Percentiles rank a stretch among this genome's conserved stretches.
Conservation (phyloP, 2,113 vertebrate genomes). For the Thunnus maccoyii region DNA sequence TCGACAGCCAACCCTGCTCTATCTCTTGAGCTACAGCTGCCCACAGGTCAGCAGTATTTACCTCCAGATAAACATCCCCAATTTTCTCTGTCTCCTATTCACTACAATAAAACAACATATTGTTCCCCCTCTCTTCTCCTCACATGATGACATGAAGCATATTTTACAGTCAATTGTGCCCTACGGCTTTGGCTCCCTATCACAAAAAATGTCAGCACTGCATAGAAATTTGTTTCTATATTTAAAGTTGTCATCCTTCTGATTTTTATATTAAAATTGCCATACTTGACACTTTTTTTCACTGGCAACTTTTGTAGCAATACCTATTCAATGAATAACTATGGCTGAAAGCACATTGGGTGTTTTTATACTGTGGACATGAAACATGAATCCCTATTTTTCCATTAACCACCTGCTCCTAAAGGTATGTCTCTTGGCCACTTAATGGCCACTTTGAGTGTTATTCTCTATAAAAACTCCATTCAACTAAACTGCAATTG, state of each 20-base stretch:
- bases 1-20: no score
- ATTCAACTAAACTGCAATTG: slow-evolving; percentile 3
- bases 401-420: slow-evolving; percentile 5
- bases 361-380: neutral
- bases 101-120: neutral
- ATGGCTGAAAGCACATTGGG: neutral
- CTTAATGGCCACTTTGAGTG: slow-evolving; percentile 16
- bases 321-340: slow-evolving; percentile 1
- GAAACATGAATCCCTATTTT: neutral
- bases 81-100: neutral
- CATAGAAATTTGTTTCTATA: neutral
- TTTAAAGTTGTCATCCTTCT: neutral
- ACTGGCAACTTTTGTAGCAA: neutral
- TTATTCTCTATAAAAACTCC: slow-evolving; percentile 15
- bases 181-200: neutral
- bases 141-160: slow-evolving; percentile 4
- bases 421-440: slow-evolving; percentile 19
- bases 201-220: slow-evolving; percentile 4
- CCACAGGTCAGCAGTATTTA: no score
- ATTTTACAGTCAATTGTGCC: neutral
- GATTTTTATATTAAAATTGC: neutral
- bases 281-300: neutral
- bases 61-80: neutral
- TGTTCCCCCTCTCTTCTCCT: neutral
- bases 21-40: no score